phyloP scores from a whole-genome alignment of 2,113 vertebrate genomes.

The Pelmatolapia mariae region DNA sequence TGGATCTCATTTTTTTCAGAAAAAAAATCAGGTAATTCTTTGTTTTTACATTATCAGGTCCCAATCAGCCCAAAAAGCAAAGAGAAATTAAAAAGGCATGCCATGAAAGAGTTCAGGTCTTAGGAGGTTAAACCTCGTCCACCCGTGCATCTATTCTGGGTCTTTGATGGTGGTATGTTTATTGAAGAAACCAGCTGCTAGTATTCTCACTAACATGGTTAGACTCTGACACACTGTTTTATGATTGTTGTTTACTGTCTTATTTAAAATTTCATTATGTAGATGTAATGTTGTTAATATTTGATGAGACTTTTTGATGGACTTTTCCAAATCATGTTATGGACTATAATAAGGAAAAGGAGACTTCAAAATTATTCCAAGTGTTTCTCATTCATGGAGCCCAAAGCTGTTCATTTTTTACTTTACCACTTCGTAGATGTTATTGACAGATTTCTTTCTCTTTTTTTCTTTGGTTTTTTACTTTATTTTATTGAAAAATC shows the following conservation, averaged over 20 bases:
- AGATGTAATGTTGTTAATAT: neutral
- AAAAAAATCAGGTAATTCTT: neutral
- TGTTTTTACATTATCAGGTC: neutral
- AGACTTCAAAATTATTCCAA: neutral
- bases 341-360: neutral
- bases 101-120: neutral
- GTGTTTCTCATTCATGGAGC: neutral
- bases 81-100: neutral
- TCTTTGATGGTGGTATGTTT: neutral
- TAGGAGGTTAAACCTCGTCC: neutral
- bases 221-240: neutral
- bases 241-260: neutral
- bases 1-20: neutral
- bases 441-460: neutral
- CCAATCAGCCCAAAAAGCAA: neutral
- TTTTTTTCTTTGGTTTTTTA: neutral
- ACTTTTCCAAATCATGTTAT: neutral
- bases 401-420: neutral
- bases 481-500: neutral
- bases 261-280: neutral
- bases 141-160: neutral
- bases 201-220: neutral
- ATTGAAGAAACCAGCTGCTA: neutral
- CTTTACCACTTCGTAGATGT: neutral
- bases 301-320: neutral